Evolutionary conservation across 2,797 vertebrate species (phyloP).

Genomic region (Sebastes steindachneri): DNA sequence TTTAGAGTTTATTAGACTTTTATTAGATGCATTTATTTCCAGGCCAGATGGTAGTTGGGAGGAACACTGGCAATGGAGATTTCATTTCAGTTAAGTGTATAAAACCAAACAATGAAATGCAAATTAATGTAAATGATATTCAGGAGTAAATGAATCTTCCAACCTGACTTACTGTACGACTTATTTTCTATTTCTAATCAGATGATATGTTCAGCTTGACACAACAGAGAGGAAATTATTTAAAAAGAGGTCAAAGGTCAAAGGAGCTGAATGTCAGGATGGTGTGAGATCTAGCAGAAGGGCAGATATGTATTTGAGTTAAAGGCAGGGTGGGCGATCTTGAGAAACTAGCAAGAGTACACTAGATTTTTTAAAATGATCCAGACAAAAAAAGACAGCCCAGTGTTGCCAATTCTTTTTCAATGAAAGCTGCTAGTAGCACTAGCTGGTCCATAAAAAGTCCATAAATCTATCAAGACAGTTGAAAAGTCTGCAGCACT

Average conservation of each 20-base stretch:
- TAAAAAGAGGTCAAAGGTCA: constrained; percentile 27
- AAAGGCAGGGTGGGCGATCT: too few species aligned
- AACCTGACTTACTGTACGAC: background rate
- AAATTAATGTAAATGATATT: constrained; percentile 13
- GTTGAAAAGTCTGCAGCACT: too few species aligned
- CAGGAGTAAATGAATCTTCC: background rate
- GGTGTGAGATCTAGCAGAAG: background rate
- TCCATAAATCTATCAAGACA: too few species aligned
- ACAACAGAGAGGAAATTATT: background rate
- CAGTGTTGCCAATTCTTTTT: too few species aligned
- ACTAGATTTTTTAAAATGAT: too few species aligned
- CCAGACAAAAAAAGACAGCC: too few species aligned
- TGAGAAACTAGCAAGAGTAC: too few species aligned
- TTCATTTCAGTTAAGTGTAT: background rate
- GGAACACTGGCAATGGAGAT: background rate
- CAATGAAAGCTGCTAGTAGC: too few species aligned
- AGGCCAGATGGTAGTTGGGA: background rate
- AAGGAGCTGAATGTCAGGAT: background rate
- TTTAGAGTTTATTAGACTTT: background rate
- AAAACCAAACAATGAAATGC: constrained; percentile 1
- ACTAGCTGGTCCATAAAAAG: too few species aligned
- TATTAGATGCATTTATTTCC: background rate
- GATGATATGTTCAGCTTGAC: background rate
- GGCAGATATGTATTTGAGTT: background rate
- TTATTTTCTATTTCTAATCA: background rate